These are phyloP conservation scores for Mastacembelus armatus DNA, from an alignment of 2,797 vertebrate species.

Conservation along the genomic window DNA sequence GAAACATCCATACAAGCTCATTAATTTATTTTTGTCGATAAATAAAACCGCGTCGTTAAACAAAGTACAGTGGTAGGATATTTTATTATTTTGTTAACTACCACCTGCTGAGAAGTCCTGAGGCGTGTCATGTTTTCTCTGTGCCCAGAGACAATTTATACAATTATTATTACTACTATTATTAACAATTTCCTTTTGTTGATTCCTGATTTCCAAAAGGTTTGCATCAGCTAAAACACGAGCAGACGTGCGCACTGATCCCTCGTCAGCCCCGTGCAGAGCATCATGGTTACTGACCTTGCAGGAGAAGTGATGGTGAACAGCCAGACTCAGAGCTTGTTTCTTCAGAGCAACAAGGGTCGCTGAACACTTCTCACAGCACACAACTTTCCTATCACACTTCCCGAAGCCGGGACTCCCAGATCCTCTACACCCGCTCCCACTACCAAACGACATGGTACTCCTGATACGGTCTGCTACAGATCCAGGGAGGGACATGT, in stretches of 20 bases:
- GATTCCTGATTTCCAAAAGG: no score
- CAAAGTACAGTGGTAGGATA: neutral
- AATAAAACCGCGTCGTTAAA: no score
- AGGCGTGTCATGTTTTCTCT: neutral
- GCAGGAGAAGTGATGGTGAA: slow-evolving; percentile 89
- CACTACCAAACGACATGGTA: slow-evolving; percentile 82
- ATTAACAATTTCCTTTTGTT: no score
- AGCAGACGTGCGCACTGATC: no score
- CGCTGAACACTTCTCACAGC: slow-evolving; percentile 93
- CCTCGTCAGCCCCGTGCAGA: neutral
- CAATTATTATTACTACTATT: no score
- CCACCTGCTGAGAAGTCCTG: slow-evolving; percentile 33
- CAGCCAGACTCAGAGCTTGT: slow-evolving; percentile 91
- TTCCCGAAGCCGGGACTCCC: slow-evolving; percentile 84
- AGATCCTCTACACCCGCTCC: slow-evolving; percentile 80
- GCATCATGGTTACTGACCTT: slow-evolving; percentile 79
- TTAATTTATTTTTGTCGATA: neutral
- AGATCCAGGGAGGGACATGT: slow-evolving; percentile 64
- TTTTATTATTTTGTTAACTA: no score
- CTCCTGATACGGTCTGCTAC: slow-evolving; percentile 80
- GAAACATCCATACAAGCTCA: no score
- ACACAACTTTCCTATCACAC: slow-evolving; percentile 86
- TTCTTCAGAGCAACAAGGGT: slow-evolving; percentile 93
- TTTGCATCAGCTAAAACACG: no score
- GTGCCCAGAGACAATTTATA: no score